phyloP scores from a whole-genome alignment of 2,113 vertebrate genomes.

The Trichechus manatus region DNA sequence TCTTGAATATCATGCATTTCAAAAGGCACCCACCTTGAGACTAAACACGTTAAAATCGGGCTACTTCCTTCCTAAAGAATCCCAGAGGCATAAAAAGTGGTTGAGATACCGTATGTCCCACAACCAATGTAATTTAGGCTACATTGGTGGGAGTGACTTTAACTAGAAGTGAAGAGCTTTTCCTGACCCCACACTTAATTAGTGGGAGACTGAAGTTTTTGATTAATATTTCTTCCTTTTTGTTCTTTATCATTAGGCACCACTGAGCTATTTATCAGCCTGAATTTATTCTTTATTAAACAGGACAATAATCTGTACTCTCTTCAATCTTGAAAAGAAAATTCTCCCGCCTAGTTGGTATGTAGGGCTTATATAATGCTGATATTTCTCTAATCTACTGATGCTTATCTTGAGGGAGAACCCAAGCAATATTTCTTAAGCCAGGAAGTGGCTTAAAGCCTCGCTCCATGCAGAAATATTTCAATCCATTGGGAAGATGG shows the following conservation, averaged over 20 bases:
- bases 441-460: not conserved
- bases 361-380: not conserved
- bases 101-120: too few relatives aligned
- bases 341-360: not conserved
- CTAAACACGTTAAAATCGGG: too few relatives aligned
- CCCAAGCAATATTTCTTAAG: not conserved
- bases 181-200: not conserved
- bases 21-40: too few relatives aligned
- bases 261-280: constrained; percentile 13
- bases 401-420: not conserved
- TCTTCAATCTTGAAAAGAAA: not conserved
- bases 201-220: not conserved
- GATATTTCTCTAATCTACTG: not conserved
- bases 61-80: too few relatives aligned
- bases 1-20: too few relatives aligned
- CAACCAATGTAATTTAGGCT: not conserved
- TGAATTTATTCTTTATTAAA: not conserved
- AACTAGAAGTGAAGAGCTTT: not conserved
- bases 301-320: not conserved
- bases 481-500: not conserved
- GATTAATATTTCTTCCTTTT: constrained; percentile 12
- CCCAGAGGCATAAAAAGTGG: too few relatives aligned
- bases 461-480: not conserved
- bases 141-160: not conserved
- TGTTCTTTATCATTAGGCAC: not conserved